phyloP scores from a whole-genome alignment of 2,888 invertebrate genomes.

The Stegophylla sp. region DNA sequence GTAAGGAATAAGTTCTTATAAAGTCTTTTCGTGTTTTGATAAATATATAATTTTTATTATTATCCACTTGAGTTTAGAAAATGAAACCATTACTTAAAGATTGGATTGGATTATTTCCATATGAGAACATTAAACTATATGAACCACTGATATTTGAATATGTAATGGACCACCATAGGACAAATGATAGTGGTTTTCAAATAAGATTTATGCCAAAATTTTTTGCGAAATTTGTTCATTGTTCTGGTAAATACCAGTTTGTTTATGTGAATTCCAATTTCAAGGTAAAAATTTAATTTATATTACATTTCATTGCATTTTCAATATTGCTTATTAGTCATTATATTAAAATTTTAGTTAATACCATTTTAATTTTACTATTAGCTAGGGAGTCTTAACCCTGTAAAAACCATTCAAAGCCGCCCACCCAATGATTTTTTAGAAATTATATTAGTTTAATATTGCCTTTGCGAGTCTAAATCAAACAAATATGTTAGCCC shows the following conservation, averaged over 20 bases:
- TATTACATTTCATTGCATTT: not conserved
- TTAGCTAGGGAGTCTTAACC: too few species aligned
- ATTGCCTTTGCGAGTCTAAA: too few species aligned
- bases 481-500: too few species aligned
- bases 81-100: conserved; percentile 45
- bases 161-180: conserved; percentile 39
- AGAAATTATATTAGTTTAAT: too few species aligned
- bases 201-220: conserved; percentile 43
- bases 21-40: too few species aligned
- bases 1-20: not conserved
- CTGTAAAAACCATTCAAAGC: too few species aligned
- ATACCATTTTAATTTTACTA: not conserved
- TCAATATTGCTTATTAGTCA: too few species aligned
- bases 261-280: conserved; percentile 48
- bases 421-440: too few species aligned
- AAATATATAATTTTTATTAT: not conserved
- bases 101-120: conserved; percentile 50
- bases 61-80: conserved; percentile 22
- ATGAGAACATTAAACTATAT: conserved; percentile 26
- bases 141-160: conserved; percentile 56
- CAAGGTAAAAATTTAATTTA: conserved; percentile 28
- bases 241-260: conserved; percentile 53
- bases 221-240: conserved; percentile 47
- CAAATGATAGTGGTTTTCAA: conserved; percentile 25
- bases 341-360: too few species aligned